Evolutionary conservation across 2,888 invertebrate genomes (phyloP), one percentile per base, ranked within the genome.

Genomic region (Mystacides longicornis): DNA sequence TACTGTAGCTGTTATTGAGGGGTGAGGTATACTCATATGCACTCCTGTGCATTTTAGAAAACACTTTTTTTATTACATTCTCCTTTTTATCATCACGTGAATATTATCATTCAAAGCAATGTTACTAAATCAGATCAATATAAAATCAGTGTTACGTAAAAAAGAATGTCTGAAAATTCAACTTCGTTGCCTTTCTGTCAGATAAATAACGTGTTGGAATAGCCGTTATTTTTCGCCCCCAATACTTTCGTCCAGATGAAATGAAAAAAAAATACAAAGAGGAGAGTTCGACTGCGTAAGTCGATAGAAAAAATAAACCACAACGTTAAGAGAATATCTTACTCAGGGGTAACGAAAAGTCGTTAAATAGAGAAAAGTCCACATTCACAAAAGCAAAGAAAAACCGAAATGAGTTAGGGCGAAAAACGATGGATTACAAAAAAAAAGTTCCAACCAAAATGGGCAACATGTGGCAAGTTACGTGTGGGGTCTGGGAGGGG

Each of bases 1-100:
- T 31, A 33, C 42, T 56, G 48, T 60, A 60, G 37, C 56, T 58
- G 46, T 47, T 56, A 52, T 58, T 60, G 45, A 60, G 49, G 11
- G 60, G 58, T 9, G 60, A 58, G 23, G 54, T 56, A 37, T 58
- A 60, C 48, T 60, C 60, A 52, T 58, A 60, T 54, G 58, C 56
- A 58, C 56, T 54, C 52, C 60, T 58, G 54, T 60, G 60, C 60
- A 60, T 60, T 58, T 60, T 60, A 58, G 46, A 45, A 22, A 45
- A 54, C 49, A 51, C 49, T 22, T 27, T 5, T 22, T 19, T 23
- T 55, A n/a, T 46, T 49, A 57, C 51, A 21, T 21, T 54, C 46
- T 50, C 16, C 14, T n/a, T 14, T 7, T 37, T 37, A 37, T 37
- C 37, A 37, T n/a, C 37, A 37, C 37, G n/a, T n/a, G n/a, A n/a